Evolutionary conservation across 2,888 invertebrate species (phyloP), one percentile per base, ranked within the genome.

Genomic region (Synergus gifuensis): DNA sequence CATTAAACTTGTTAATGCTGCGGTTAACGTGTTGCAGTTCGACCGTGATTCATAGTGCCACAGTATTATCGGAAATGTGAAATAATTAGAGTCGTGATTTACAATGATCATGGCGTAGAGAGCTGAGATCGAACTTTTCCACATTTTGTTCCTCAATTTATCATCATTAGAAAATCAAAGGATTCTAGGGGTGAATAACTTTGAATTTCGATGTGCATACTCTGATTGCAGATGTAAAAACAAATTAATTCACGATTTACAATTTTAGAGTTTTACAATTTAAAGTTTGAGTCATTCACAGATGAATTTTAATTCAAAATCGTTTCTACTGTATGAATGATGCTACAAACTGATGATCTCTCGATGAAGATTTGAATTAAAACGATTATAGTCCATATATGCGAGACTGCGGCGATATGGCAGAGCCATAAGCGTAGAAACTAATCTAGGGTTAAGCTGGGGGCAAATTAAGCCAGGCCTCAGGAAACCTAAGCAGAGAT

Each of bases 401-500:
- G 44, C 8, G 62, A 73, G 40, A 77, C 77, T 76, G 14, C 18
- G 18, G 69, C 63, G 54, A 77, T 73, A 77, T 46, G 79, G 22
- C 54, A 76, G 66, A 77, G 63, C 79, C 82, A 81, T 78, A 81
- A 83, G 82, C 79, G 83, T 83, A 73, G 84, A 84, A 85, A 85
- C 86, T 86, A 88, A 88, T 87, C 86, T 83, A 78, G 85, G 85
- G 83, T 84, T 87, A 86, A 86, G 84, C 85, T 78, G 80, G 80
- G 84, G 85, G 84, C 83, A 88, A 89, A 90, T 90, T 89, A 90
- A 90, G 88, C 88, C 83, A 82, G 86, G 82, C 82, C 83, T 81
- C 82, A 85, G 81, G 84, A 81, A 79, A 78, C 77, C 79, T 60
- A 66, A 54, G 79, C 78, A 79, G 81, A 81, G 81, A 79, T 78